phyloP scores from a whole-genome alignment of 2,888 invertebrate species.

The Drosophila cognata region DNA sequence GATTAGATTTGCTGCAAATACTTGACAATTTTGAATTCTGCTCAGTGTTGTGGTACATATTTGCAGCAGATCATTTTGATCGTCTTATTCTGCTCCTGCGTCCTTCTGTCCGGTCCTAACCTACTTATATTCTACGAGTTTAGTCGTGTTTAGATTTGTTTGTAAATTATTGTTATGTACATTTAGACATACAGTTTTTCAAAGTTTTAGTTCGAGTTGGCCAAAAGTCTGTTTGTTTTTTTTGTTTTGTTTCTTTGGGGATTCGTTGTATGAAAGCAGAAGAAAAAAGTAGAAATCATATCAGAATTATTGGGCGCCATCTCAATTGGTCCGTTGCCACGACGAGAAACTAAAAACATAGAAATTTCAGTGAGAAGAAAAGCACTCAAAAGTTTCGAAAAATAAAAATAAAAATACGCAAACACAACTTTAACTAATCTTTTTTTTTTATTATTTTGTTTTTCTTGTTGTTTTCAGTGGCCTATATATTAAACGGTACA shows the following conservation, averaged over 20 bases:
- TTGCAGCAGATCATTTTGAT: constrained; percentile 16
- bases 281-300: constrained; percentile 24
- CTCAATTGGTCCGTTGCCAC: constrained; percentile 30
- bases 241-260: not conserved
- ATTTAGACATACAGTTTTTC: constrained; percentile 73
- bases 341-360: constrained; percentile 17
- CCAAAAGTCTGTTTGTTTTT: constrained; percentile 7
- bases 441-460: constrained; percentile 59
- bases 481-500: constrained; percentile 69
- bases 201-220: constrained; percentile 32
- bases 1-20: constrained; percentile 27
- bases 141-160: constrained; percentile 60
- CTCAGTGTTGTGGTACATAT: not conserved
- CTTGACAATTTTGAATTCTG: not conserved
- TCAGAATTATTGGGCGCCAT: constrained; percentile 13
- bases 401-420: constrained; percentile 36
- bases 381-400: constrained; percentile 6
- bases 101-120: constrained; percentile 29
- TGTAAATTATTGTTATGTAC: constrained; percentile 82
- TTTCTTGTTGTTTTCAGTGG: constrained; percentile 60
- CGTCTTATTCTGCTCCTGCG: constrained; percentile 4
- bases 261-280: constrained; percentile 63
- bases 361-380: constrained; percentile 9
- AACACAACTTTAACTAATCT: constrained; percentile 68
- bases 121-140: constrained; percentile 53